Percentiles rank a stretch among this genome's conserved stretches.
phyloP scores from a whole-genome alignment of 2,888 invertebrate genomes.

The Bimastos eiseni region DNA sequence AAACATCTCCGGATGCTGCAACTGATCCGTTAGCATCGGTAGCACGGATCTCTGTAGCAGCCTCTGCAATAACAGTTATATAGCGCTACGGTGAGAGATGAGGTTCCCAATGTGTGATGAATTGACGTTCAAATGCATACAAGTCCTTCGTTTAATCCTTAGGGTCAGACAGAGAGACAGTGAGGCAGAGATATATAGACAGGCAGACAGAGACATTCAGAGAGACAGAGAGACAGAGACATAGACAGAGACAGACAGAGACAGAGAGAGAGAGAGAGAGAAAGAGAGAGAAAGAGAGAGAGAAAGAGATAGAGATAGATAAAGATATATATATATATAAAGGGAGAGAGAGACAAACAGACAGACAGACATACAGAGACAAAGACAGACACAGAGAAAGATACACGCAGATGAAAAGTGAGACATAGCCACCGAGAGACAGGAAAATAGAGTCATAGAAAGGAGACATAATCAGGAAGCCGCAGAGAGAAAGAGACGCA shows the following conservation, averaged over 20 bases:
- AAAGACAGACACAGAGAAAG: neutral
- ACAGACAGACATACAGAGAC: neutral
- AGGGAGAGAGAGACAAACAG: neutral
- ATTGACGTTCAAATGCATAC: neutral
- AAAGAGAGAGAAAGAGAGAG: neutral
- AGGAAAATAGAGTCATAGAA: neutral
- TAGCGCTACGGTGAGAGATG: conserved; percentile 26
- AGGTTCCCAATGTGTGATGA: neutral
- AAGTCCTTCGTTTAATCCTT: neutral
- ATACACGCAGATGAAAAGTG: neutral
- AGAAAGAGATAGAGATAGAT: neutral
- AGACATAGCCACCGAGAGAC: neutral
- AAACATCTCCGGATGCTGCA: conserved; percentile 79
- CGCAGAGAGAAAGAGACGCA: conserved; percentile 21
- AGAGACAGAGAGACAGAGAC: neutral
- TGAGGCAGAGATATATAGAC: neutral
- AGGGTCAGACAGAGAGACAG: no score
- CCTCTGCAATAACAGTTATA: conserved; percentile 76
- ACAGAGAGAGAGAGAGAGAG: neutral
- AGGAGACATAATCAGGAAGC: no score
- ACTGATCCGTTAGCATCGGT: conserved; percentile 76
- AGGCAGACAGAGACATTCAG: no score
- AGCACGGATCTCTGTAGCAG: conserved; percentile 91
- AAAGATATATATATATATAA: no score
- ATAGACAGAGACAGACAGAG: neutral